These are phyloP conservation scores for Protonemura montana DNA, from an alignment of 2,888 invertebrate genomes.

Conservation along the genomic window DNA sequence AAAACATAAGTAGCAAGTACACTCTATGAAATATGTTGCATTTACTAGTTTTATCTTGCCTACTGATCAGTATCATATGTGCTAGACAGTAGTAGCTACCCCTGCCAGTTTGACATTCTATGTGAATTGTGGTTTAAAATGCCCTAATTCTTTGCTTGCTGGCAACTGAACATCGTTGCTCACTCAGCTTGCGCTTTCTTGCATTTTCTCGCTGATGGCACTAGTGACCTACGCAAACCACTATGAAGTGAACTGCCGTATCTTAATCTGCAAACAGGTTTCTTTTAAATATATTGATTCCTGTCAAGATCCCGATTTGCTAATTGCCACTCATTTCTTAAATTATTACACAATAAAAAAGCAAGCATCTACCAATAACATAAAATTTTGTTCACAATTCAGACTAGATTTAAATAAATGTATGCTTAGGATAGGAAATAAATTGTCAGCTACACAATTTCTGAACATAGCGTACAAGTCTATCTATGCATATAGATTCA, in stretches of 20 bases:
- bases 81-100: not conserved
- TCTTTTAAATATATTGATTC: not conserved
- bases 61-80: not conserved
- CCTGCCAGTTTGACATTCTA: not conserved
- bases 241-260: not conserved
- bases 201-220: not conserved
- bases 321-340: not conserved
- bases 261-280: not conserved
- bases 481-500: conserved; percentile 12
- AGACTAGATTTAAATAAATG: not conserved
- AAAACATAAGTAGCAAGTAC: not conserved
- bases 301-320: not conserved
- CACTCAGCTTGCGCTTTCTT: not conserved
- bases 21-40: not conserved
- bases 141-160: not conserved
- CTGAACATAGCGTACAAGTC: conserved; percentile 5
- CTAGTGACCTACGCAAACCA: not conserved
- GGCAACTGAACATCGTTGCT: not conserved
- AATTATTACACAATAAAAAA: not conserved
- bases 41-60: not conserved
- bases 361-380: not conserved
- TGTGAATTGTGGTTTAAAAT: not conserved
- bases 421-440: not conserved
- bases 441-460: not conserved
- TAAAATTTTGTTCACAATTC: not conserved